Evolutionary conservation across 2,113 vertebrate species (phyloP), one percentile per base, ranked within the genome.

Genomic region (Dipodomys stephensi): DNA sequence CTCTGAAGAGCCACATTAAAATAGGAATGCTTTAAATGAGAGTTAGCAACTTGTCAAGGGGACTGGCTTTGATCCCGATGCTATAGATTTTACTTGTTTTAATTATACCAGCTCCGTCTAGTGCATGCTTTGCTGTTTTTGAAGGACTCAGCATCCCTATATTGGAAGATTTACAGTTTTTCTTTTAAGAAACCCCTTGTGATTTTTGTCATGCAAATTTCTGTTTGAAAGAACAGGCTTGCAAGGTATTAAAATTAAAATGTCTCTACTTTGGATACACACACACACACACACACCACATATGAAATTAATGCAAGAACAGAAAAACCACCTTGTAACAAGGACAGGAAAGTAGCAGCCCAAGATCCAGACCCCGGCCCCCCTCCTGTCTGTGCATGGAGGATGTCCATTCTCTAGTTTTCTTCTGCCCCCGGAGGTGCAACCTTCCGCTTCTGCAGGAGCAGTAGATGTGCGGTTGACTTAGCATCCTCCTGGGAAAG

Each of bases 11-110:
- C n/a, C 76, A 65, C 82, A 88, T 93, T 96, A 94, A 96, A 97
- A 95, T 92, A 77, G 22, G 64, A 95, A 97, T 74, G 35, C 57
- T 96, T 90, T 96, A 97, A 97, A 96, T 87, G 57, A 96, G 96
- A 95, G 90, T 92, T 79, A 88, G 81, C 69, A 95, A 87, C 90
- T 97, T 96, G 88, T 97, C 90, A 96, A 96, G 95, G 91, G 93
- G 94, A 97, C 28, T 79, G 74, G 68, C 95, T 97, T 96, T 97
- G 77, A 85, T 32, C 86, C 91, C 93, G 87, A 94, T 92, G 88
- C 60, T 93, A 88, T 4, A 0, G 91, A 94, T 92, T 98, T 97
- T 90, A 82, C 74, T 94, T 96, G 73, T 95, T 97, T 97, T 97
- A 98, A 98, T 97, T 97, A 89, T 73, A 83, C 84, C 2, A 15